phyloP scores from a whole-genome alignment of 2,888 invertebrate species.

The Sesia bembeciformis region DNA sequence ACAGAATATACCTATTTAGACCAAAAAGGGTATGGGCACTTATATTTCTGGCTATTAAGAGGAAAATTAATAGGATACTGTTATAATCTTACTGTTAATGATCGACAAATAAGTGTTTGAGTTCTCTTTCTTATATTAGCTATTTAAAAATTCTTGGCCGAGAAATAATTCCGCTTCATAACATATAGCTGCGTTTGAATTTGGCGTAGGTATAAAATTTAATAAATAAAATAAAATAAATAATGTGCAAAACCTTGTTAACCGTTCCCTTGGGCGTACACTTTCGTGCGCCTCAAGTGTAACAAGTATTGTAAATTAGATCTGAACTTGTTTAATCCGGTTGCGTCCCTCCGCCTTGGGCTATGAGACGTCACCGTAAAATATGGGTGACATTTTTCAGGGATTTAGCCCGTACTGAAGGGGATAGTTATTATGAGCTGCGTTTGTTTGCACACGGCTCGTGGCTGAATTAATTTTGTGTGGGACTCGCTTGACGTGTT shows the following conservation, averaged over 20 bases:
- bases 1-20: too few species aligned
- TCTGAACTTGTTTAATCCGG: conserved; percentile 37
- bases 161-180: too few species aligned
- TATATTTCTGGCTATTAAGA: too few species aligned
- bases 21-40: too few species aligned
- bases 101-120: too few species aligned
- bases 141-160: too few species aligned
- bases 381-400: conserved; percentile 56
- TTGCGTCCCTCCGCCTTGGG: conserved; percentile 15
- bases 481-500: conserved; percentile 13
- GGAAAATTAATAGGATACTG: too few species aligned
- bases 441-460: conserved; percentile 13
- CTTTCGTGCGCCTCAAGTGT: conserved; percentile 2
- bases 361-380: conserved; percentile 29
- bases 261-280: neutral
- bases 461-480: conserved; percentile 17
- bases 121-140: too few species aligned
- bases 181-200: too few species aligned
- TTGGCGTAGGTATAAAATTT: too few species aligned
- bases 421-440: conserved; percentile 34
- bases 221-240: too few species aligned
- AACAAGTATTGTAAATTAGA: conserved; percentile 29
- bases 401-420: conserved; percentile 22
- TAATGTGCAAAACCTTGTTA: neutral
- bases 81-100: too few species aligned